Conservation (phyloP, 2,797 vertebrate genomes). For the Acrocephalus scirpaceus region DNA sequence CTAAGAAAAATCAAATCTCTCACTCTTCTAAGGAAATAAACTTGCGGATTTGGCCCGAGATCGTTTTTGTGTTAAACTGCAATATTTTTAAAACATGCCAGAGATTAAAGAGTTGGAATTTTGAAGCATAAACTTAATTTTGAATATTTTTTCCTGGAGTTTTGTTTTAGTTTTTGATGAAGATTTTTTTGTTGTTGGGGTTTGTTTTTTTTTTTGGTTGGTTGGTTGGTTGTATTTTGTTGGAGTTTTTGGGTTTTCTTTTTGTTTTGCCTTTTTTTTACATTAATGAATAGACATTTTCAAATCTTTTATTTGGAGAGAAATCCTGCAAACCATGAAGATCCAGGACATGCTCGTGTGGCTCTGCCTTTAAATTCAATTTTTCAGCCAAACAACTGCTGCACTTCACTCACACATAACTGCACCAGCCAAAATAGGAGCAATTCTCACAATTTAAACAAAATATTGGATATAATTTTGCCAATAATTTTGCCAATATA, state of each 20-base stretch:
- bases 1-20: neutral
- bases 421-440: neutral
- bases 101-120: neutral
- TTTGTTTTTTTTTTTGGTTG: too few species aligned
- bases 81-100: neutral
- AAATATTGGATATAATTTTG: neutral
- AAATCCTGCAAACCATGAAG: neutral
- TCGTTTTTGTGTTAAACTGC: neutral
- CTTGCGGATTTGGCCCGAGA: neutral
- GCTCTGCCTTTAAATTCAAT: neutral
- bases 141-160: neutral
- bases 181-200: too few species aligned
- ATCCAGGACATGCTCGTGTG: neutral
- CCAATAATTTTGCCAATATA: neutral
- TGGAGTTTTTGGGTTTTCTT: neutral
- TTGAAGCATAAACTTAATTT: neutral
- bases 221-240: neutral
- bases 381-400: neutral
- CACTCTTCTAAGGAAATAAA: neutral
- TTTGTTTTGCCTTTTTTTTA: neutral
- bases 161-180: neutral
- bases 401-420: neutral
- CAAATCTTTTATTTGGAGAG: neutral
- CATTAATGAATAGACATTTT: neutral
- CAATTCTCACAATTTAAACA: neutral